These are phyloP conservation scores for Stomatorhinus ivindoensis DNA, from an alignment of 2,113 vertebrate genomes.

Conservation along the genomic window DNA sequence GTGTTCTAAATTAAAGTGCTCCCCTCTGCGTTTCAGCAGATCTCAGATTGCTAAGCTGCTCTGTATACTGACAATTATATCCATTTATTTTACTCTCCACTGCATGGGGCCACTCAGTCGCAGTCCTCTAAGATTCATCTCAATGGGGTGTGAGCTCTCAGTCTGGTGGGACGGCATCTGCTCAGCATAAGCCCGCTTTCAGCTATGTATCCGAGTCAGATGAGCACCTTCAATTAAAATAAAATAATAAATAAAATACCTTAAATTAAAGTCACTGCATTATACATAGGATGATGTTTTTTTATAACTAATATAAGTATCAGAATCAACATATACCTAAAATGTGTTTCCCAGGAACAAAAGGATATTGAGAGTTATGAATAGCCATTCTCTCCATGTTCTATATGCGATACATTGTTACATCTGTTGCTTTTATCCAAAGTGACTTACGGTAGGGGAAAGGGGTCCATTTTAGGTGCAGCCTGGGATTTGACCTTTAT, in stretches of 20 bases:
- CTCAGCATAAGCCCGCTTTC: background rate
- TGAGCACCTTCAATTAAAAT: background rate
- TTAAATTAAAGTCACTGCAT: background rate
- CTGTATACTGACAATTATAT: background rate
- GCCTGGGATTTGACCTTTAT: background rate
- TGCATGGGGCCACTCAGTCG: background rate
- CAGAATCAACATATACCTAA: background rate
- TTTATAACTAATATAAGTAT: background rate
- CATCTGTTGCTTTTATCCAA: background rate
- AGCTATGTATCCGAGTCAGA: background rate
- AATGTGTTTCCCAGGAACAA: background rate
- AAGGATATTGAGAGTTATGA: background rate
- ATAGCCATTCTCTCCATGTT: background rate
- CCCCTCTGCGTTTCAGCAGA: background rate
- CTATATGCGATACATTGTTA: background rate
- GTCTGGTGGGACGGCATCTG: background rate
- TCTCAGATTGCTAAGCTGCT: background rate
- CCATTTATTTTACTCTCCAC: background rate
- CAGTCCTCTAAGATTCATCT: background rate
- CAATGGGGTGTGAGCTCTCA: background rate
- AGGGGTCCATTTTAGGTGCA: background rate
- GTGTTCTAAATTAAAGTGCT: constrained; percentile 18
- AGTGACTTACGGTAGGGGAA: background rate
- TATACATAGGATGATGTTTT: background rate
- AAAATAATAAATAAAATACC: too few species aligned